Percentiles rank a stretch among this genome's conserved stretches.
Evolutionary conservation across 2,888 invertebrate genomes (phyloP).

Genomic region (Dysmachus trigonus): DNA sequence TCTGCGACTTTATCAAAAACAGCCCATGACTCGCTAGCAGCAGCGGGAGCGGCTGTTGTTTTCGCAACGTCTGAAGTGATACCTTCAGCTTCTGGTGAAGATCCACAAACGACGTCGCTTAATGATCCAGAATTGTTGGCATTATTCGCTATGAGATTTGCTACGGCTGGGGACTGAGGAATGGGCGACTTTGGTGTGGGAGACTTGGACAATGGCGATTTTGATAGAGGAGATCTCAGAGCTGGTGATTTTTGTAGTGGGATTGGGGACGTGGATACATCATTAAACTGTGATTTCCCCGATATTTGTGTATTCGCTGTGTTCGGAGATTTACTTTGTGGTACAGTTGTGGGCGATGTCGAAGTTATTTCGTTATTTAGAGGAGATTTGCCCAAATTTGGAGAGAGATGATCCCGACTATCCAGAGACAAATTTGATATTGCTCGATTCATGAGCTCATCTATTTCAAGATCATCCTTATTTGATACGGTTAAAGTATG

Average conservation of each 20-base stretch:
- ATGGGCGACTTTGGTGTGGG: slow-evolving; percentile 49
- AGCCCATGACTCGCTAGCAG: slow-evolving; percentile 68
- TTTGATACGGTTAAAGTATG: slow-evolving; percentile 54
- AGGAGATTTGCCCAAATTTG: slow-evolving; percentile 53
- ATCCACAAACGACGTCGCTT: slow-evolving; percentile 72
- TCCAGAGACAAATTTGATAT: slow-evolving; percentile 64
- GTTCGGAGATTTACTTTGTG: slow-evolving; percentile 25
- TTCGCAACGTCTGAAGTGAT: slow-evolving; percentile 27
- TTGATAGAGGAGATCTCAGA: slow-evolving; percentile 54
- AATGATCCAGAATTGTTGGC: slow-evolving; percentile 69
- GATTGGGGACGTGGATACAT: slow-evolving; percentile 64
- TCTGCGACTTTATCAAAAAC: slow-evolving; percentile 66
- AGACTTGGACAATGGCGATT: slow-evolving; percentile 53
- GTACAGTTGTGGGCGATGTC: slow-evolving; percentile 37
- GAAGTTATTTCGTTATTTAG: slow-evolving; percentile 43
- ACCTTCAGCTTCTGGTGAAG: slow-evolving; percentile 70
- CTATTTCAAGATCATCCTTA: slow-evolving; percentile 63
- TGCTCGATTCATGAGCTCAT: slow-evolving; percentile 64
- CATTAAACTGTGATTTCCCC: slow-evolving; percentile 60
- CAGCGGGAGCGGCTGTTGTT: slow-evolving; percentile 48
- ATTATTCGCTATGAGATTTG: slow-evolving; percentile 61
- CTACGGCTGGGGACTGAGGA: slow-evolving; percentile 64
- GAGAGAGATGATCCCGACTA: slow-evolving; percentile 62
- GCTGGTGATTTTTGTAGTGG: slow-evolving; percentile 59
- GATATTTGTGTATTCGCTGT: slow-evolving; percentile 43